A percentile compares a stretch with the other conserved stretches of the same genome.
phyloP scores from a whole-genome alignment of 2,797 vertebrate genomes.

The Lepidocolaptes lacrymiger region DNA sequence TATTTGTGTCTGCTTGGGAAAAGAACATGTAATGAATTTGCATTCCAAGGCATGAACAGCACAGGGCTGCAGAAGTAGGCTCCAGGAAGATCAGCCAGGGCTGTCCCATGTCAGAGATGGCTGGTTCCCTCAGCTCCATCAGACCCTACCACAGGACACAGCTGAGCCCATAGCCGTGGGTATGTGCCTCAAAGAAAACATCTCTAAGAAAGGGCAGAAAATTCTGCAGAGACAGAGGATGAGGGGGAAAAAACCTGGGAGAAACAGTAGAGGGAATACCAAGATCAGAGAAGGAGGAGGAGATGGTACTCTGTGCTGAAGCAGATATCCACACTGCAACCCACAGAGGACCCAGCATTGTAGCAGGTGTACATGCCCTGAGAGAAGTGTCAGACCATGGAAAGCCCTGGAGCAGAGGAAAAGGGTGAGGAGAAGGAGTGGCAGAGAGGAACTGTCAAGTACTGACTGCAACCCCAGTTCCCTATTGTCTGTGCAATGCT shows the following conservation, averaged over 20 bases:
- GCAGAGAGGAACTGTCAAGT: neutral
- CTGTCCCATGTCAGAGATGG: neutral
- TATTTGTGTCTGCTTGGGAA: neutral
- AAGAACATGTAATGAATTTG: neutral
- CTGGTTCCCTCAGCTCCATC: fast-evolving
- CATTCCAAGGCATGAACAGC: fast-evolving
- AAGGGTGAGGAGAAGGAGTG: fast-evolving
- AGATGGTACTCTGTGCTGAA: neutral
- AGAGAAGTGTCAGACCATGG: neutral
- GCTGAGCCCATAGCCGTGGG: neutral
- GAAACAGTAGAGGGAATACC: neutral
- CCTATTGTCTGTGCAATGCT: neutral
- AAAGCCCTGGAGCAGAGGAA: neutral
- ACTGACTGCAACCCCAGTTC: neutral
- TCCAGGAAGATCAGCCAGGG: neutral
- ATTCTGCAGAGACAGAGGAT: neutral
- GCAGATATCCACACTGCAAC: neutral
- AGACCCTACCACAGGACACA: fast-evolving
- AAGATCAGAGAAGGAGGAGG: neutral
- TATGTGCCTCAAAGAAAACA: fast-evolving
- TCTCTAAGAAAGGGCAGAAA: neutral
- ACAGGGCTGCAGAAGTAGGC: fast-evolving
- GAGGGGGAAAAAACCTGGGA: neutral
- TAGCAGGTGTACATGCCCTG: neutral
- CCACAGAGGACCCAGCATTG: fast-evolving